Evolutionary conservation across 2,797 vertebrate genomes (phyloP).

Genomic region (Ispidina lecontei): DNA sequence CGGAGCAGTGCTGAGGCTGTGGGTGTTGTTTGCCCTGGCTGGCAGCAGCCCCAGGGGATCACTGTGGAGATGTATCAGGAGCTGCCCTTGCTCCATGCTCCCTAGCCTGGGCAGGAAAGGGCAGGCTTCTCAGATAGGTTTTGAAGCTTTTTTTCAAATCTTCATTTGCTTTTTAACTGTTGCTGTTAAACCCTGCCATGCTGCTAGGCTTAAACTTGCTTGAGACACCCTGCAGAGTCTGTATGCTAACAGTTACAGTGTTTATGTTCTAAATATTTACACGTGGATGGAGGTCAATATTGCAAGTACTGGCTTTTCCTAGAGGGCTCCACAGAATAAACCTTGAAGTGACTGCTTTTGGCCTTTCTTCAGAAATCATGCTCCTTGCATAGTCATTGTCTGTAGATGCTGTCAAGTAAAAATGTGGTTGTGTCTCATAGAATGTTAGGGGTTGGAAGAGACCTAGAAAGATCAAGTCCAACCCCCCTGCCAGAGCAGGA

Average conservation of each 20-base stretch:
- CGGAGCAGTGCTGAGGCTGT: fast-evolving
- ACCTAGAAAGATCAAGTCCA: too few relatives aligned
- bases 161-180: background rate
- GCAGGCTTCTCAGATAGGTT: background rate
- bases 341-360: background rate
- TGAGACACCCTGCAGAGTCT: slow-evolving; percentile 1
- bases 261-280: background rate
- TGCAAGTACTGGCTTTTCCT: slow-evolving; percentile 16
- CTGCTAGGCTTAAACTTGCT: background rate
- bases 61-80: background rate
- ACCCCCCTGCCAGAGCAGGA: too few relatives aligned
- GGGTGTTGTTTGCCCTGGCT: fast-evolving
- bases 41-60: background rate
- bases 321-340: background rate
- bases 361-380: background rate
- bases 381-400: background rate
- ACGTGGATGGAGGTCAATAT: background rate
- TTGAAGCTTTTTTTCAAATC: background rate
- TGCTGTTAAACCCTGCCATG: background rate
- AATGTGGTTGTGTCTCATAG: background rate
- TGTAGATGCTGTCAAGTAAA: background rate
- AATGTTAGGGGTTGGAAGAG: too few relatives aligned
- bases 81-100: background rate
- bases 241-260: background rate
- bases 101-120: background rate